A percentile compares a stretch with the other conserved stretches of the same genome.
Conservation (phyloP, 2,888 invertebrate genomes). For the Andrena dorsata region DNA sequence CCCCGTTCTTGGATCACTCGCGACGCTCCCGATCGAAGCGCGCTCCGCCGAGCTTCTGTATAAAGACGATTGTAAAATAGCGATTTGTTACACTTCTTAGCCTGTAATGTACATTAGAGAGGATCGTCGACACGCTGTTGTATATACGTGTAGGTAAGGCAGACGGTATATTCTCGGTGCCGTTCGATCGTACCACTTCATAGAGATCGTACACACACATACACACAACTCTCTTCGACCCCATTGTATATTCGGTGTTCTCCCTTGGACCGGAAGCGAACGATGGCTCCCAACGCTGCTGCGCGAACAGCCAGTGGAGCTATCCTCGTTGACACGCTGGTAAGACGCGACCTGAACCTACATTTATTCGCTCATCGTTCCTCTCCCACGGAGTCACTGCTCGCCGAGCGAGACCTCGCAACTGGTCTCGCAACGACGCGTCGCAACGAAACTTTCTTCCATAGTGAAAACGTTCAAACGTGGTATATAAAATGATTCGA, state of each 20-base stretch:
- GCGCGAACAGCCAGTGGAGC: slow-evolving; percentile 14
- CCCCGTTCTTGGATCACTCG: too few species aligned
- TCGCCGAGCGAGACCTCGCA: slow-evolving; percentile 43
- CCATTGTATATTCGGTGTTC: slow-evolving; percentile 76
- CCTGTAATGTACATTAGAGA: slow-evolving; percentile 81
- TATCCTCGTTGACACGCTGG: slow-evolving; percentile 45
- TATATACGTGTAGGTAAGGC: slow-evolving; percentile 75
- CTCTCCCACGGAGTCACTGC: slow-evolving; percentile 38
- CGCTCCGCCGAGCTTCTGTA: slow-evolving; percentile 63
- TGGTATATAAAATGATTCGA: not conserved
- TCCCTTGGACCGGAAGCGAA: slow-evolving; percentile 57
- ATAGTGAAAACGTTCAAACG: not conserved
- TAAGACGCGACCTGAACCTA: slow-evolving; percentile 74
- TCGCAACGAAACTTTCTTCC: not conserved
- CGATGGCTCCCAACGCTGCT: slow-evolving; percentile 14
- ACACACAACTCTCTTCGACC: slow-evolving; percentile 54
- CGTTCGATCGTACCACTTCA: slow-evolving; percentile 71
- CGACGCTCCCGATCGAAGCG: slow-evolving; percentile 45
- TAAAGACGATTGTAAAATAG: slow-evolving; percentile 81
- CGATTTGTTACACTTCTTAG: slow-evolving; percentile 83
- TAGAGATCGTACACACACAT: slow-evolving; percentile 67
- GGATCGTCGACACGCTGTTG: slow-evolving; percentile 70
- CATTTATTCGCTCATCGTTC: slow-evolving; percentile 72
- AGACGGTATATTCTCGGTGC: slow-evolving; percentile 66
- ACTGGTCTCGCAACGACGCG: slow-evolving; percentile 19